These are phyloP conservation scores for Lepidurus couesii DNA, from an alignment of 1,140 invertebrate genomes.

Conservation along the genomic window DNA sequence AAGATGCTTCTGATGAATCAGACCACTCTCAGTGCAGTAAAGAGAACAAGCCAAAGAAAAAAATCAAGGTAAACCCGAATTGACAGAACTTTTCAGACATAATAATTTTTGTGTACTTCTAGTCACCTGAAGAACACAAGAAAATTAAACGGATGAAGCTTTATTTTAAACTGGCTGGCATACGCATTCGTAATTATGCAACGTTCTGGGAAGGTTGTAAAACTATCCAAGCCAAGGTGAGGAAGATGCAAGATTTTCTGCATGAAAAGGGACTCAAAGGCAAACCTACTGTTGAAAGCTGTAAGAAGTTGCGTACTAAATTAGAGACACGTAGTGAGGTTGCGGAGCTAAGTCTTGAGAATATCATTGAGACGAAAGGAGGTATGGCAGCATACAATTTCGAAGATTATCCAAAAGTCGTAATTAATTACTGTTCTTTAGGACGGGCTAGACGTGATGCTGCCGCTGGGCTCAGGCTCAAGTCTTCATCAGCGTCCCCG, in stretches of 20 bases:
- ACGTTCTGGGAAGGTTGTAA: constrained; percentile 28
- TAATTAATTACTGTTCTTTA: background rate
- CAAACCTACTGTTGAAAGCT: constrained; percentile 26
- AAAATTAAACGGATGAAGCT: background rate
- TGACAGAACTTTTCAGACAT: background rate
- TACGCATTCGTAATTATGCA: constrained; percentile 27
- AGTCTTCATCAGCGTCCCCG: background rate
- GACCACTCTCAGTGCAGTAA: background rate
- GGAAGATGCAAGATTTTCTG: constrained; percentile 26
- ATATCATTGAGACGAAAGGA: constrained; percentile 30
- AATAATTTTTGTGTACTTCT: background rate
- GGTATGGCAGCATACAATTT: background rate
- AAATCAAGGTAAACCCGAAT: background rate
- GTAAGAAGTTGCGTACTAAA: constrained; percentile 29
- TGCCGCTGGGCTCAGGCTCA: background rate
- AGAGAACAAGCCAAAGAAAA: background rate
- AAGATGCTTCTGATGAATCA: background rate
- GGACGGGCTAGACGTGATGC: constrained; percentile 25
- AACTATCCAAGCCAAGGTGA: background rate
- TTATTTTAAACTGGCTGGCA: constrained; percentile 20
- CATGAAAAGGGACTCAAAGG: constrained; percentile 28
- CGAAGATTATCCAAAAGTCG: background rate
- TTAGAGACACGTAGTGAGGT: constrained; percentile 22
- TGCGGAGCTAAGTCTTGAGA: constrained; percentile 23
- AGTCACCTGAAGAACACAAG: background rate